A percentile compares a stretch with the other conserved stretches of the same genome.
These are phyloP conservation scores for Furnarius figulus DNA, from an alignment of 2,113 vertebrate genomes.

Conservation along the genomic window DNA sequence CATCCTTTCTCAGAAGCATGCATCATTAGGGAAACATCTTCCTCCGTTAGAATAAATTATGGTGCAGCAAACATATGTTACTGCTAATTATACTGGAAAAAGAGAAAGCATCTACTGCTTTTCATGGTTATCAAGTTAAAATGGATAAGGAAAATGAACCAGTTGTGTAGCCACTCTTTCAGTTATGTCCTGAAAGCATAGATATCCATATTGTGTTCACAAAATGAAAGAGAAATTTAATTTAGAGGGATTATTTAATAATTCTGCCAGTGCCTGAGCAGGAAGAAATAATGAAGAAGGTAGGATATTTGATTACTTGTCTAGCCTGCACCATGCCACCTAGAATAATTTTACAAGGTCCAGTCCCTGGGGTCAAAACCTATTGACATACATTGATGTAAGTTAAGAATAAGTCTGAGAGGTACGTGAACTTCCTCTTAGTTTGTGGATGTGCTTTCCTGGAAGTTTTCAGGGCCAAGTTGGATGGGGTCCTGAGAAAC, in stretches of 20 bases:
- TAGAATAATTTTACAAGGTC: background rate
- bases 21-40: background rate
- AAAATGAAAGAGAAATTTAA: slow-evolving; percentile 27
- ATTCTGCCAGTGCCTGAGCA: background rate
- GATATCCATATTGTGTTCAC: background rate
- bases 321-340: background rate
- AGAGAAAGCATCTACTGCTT: background rate
- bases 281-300: background rate
- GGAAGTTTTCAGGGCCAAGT: background rate
- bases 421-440: background rate
- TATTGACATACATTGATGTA: background rate
- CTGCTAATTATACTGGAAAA: background rate
- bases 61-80: background rate
- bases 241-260: slow-evolving; percentile 27
- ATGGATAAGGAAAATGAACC: background rate
- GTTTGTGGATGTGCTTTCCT: background rate
- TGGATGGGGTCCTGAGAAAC: background rate
- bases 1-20: slow-evolving; percentile 13
- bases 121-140: background rate
- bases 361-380: background rate
- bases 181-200: background rate
- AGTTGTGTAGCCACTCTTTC: background rate
- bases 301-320: slow-evolving; percentile 2
- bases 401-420: background rate
- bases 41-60: slow-evolving; percentile 5